Percentiles rank a stretch among this genome's conserved stretches.
phyloP scores from a whole-genome alignment of 1,140 invertebrate genomes.

The Grapholita molesta region DNA sequence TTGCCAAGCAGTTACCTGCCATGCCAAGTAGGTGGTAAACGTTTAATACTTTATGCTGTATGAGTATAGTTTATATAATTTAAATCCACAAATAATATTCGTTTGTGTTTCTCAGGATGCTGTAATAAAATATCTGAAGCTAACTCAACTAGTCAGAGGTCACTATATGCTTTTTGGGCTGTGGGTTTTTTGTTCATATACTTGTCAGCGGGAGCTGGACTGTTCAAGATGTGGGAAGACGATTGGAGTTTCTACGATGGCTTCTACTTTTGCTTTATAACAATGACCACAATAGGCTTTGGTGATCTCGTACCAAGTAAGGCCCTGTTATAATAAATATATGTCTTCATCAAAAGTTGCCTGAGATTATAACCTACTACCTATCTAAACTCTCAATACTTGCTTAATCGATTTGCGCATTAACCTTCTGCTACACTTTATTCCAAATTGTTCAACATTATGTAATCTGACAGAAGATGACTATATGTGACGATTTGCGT shows the following conservation, averaged over 20 bases:
- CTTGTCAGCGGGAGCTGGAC: slow-evolving; percentile 86
- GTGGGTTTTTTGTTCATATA: slow-evolving; percentile 87
- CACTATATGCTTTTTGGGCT: slow-evolving; percentile 84
- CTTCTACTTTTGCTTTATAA: slow-evolving; percentile 97
- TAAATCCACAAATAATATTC: no score
- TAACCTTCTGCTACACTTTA: no score
- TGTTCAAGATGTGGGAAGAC: slow-evolving; percentile 88
- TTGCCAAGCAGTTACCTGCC: slow-evolving; percentile 79
- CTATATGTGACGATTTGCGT: no score
- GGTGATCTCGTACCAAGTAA: slow-evolving; percentile 94
- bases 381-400: no score
- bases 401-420: no score
- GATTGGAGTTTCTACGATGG: slow-evolving; percentile 95
- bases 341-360: no score
- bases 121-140: slow-evolving; percentile 58
- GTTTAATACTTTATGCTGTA: no score
- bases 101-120: slow-evolving; percentile 52
- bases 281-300: slow-evolving; percentile 96
- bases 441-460: no score
- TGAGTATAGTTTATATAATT: no score
- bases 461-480: no score
- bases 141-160: slow-evolving; percentile 73
- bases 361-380: no score
- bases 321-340: slow-evolving; percentile 32
- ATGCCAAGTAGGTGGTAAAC: slow-evolving; percentile 61